phyloP scores from a whole-genome alignment of 1,140 invertebrate genomes.

The Episyrphus balteatus region DNA sequence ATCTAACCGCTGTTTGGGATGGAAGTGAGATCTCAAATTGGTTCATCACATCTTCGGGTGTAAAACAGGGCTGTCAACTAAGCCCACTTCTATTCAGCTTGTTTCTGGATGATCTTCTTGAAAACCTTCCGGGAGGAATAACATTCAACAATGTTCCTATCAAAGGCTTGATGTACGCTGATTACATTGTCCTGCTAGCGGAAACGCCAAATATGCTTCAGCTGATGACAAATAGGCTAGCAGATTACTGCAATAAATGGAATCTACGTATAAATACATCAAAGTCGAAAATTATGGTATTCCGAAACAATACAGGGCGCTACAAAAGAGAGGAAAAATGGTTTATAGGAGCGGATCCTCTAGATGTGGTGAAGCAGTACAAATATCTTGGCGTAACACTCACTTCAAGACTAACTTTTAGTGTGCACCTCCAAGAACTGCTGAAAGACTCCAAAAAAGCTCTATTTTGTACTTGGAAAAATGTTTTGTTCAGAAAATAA shows the following conservation, averaged over 20 bases:
- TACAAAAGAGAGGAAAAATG: neutral
- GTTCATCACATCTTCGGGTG: neutral
- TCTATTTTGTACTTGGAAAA: neutral
- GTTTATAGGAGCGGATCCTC: neutral
- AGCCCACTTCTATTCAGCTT: neutral
- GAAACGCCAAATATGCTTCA: no score
- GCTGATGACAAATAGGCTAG: neutral
- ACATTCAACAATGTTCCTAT: neutral
- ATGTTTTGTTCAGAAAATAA: no score
- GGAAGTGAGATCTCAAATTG: neutral
- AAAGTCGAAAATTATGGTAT: neutral
- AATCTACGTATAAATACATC: neutral
- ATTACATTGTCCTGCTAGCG: neutral
- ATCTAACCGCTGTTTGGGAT: neutral
- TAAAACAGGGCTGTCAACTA: neutral
- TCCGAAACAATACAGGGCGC: neutral
- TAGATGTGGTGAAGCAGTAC: neutral
- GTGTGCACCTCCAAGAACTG: neutral
- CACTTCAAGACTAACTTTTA: neutral
- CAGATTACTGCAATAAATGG: neutral
- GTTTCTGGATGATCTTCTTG: neutral
- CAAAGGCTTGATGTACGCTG: no score
- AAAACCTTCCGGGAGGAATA: neutral
- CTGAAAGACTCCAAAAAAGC: neutral
- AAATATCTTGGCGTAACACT: neutral